Evolutionary conservation across 2,888 invertebrate species (phyloP), one percentile per base, ranked within the genome.

Genomic region (Lasioglossum vierecki): DNA sequence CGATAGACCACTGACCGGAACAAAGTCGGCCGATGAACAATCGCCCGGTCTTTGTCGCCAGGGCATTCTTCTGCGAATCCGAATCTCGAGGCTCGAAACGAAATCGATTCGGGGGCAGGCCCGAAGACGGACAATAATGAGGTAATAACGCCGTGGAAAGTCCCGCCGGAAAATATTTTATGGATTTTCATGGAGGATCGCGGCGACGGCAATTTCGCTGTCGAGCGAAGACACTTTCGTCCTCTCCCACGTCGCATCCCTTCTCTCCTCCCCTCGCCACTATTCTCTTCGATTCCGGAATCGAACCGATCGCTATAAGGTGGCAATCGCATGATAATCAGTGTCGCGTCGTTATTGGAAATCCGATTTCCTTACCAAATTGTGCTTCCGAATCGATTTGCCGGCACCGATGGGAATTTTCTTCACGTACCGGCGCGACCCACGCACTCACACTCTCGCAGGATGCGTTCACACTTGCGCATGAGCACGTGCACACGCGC

Each of bases 301-400:
- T 72, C 46, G 85, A 84, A 76, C 72, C 39, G 84, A 84, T 82
- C 89, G 76, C 66, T 80, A 76, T 83, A 84, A 90, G 86, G 85
- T 85, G 91, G 86, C 85, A 90, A 89, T 89, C 89, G 86, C 86
- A 88, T 88, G 88, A 88, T 90, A 90, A 90, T 90, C 88, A 86
- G 88, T 79, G 89, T 85, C 91, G 84, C 86, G 81, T 89, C 86
- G 88, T 87, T 91, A 89, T 90, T 89, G 91, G 89, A 89, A 90
- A 89, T 90, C 85, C 89, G 86, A 90, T 90, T 89, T 89, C 88
- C 85, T 84, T 84, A 88, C 87, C 88, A 85, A 90, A 90, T 90
- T 88, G 85, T 87, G 77, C 86, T 57, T 66, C 78, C 77, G 82
- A 91, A 88, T 89, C 88, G 89, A 90, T 90, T 86, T 80, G 81